Evolutionary conservation across 2,888 invertebrate genomes (phyloP).

Genomic region (Pterobdella sp.): DNA sequence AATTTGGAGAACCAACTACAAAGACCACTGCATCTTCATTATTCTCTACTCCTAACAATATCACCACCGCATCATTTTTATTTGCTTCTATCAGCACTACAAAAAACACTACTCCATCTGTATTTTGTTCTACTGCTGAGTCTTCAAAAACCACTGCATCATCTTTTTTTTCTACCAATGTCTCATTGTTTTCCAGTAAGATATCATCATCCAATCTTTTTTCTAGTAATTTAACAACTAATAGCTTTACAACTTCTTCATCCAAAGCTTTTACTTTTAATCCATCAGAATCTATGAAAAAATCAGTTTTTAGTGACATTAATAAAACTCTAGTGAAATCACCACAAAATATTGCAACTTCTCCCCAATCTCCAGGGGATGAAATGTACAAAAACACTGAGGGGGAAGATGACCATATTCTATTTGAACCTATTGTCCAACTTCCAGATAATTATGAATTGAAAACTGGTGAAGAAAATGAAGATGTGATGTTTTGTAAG

Average conservation of each 20-base stretch:
- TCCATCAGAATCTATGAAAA: neutral
- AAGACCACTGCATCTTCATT: neutral
- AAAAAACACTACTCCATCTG: neutral
- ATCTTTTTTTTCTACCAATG: neutral
- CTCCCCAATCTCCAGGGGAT: conserved; percentile 27
- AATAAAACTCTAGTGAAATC: neutral
- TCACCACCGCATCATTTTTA: neutral
- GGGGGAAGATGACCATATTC: conserved; percentile 25
- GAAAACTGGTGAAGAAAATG: conserved; percentile 84
- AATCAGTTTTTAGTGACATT: neutral
- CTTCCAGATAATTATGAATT: conserved; percentile 70
- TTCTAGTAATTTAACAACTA: neutral
- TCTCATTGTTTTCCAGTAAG: neutral
- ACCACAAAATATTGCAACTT: neutral
- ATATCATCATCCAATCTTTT: neutral
- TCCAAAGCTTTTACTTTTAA: neutral
- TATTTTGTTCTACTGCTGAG: neutral
- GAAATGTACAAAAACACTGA: conserved; percentile 31
- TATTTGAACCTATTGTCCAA: conserved; percentile 75
- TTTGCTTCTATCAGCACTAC: conserved; percentile 1
- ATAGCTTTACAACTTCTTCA: neutral
- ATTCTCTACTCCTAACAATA: neutral
- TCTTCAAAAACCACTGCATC: neutral
- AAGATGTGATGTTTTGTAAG: conserved; percentile 63
- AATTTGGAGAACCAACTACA: conserved; percentile 13